These are phyloP conservation scores for Cyphomyrus plagiostoma DNA, from an alignment of 2,113 vertebrate genomes.

Conservation along the genomic window DNA sequence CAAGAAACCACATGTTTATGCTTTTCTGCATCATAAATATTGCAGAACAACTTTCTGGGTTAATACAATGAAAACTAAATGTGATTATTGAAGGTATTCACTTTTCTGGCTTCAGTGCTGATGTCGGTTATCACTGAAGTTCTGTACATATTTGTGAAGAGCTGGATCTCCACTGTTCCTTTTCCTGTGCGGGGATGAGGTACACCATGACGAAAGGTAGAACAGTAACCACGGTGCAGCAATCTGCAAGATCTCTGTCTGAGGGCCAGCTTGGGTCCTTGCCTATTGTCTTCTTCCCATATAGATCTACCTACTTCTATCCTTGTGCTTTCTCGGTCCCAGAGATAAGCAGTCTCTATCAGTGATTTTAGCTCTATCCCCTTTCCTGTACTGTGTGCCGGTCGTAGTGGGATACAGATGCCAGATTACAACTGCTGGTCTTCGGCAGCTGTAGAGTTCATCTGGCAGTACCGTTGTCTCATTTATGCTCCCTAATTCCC, in stretches of 20 bases:
- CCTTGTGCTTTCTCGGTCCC: conserved; percentile 42
- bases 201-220: conserved; percentile 28
- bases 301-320: conserved; percentile 54
- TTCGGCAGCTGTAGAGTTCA: conserved; percentile 53
- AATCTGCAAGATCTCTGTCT: conserved; percentile 25
- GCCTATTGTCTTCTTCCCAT: conserved; percentile 38
- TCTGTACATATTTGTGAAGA: not conserved
- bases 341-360: conserved; percentile 50
- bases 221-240: conserved; percentile 24
- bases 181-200: conserved; percentile 14
- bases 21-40: conserved; percentile 5
- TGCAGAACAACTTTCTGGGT: not conserved
- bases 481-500: conserved; percentile 70
- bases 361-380: conserved; percentile 44
- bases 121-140: not conserved
- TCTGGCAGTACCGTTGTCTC: conserved; percentile 55
- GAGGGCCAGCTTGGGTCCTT: conserved; percentile 29
- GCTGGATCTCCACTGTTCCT: conserved; percentile 9
- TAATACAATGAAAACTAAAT: conserved; percentile 28
- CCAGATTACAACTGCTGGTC: conserved; percentile 40
- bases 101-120: not conserved
- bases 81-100: not conserved
- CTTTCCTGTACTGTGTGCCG: conserved; percentile 38
- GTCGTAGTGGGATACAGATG: conserved; percentile 24
- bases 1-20: not conserved